These are phyloP conservation scores for Phalacrocorax aristotelis DNA, from an alignment of 2,113 vertebrate genomes.

Conservation along the genomic window DNA sequence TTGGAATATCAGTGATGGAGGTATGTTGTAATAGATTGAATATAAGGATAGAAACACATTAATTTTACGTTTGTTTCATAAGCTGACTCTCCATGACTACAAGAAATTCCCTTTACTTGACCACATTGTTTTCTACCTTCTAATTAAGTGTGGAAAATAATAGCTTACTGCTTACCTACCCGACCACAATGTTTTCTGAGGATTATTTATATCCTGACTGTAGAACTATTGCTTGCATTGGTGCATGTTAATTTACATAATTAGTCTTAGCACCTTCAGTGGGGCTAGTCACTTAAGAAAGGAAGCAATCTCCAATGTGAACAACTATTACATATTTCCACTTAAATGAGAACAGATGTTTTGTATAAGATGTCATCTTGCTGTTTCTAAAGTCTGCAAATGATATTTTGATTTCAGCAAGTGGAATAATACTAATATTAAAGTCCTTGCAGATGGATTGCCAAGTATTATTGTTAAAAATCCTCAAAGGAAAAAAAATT, in stretches of 20 bases:
- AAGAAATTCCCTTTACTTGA: neutral
- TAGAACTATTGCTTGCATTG: neutral
- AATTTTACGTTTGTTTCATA: neutral
- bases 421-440: neutral
- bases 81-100: neutral
- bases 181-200: neutral
- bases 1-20: neutral
- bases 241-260: neutral
- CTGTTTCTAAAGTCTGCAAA: neutral
- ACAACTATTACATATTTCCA: neutral
- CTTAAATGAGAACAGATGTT: too few relatives aligned
- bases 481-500: neutral
- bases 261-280: neutral
- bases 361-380: neutral
- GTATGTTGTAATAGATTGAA: neutral
- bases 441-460: neutral
- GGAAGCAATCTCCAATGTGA: neutral
- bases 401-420: neutral
- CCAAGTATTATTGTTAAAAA: neutral
- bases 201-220: neutral
- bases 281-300: neutral
- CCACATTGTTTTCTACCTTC: neutral
- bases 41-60: neutral
- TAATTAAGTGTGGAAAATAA: neutral
- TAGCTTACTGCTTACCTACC: neutral